Base-by-base conservation (phyloP, 2,888 invertebrate species). In the Cylindroiulus punctatus region DNA sequence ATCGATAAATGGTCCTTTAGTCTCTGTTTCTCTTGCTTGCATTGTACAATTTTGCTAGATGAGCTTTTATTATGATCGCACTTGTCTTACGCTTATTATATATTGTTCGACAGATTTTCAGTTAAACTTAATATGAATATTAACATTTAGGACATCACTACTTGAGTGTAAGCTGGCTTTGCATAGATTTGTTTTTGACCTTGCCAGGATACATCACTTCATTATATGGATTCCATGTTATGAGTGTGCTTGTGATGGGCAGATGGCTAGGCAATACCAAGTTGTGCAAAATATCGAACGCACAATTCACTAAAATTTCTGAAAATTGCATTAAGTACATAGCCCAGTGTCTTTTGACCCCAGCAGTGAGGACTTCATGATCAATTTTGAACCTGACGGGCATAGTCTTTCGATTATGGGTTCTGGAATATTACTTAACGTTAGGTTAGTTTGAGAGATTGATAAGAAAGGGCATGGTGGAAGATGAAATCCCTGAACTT, bases 1-100 rank as follows among this genome's bases (percentile, higher is more conserved):
- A 76, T 76, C 76, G 76, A 76, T 76, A 76, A 14, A 76, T 76
- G 76, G 76, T 76, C 76, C 76, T 76, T 76, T 76, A 76, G 76
- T 76, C 76, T 17, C 30, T 26, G 76, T 30, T 76, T 30, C 76
- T 30, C 26, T 30, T 14, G 14, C 30, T 76, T 30, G 76, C 76
- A 30, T 76, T 26, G 30, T 4, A 30, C 76, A 10, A 26, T 76
- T 17, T 76, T 65, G 14, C 76, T 17, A 30, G 30, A 76, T 12
- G 3, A 30, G 76, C 76, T 76, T 76, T 76, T 30, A 76, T 76
- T 76, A 76, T 76, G 76, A 76, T 52, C 30, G 76, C 76, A 76
- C 76, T 30, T 4, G 76, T 30, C 12, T 76, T 76, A 3, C 12
- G 76, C 14, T 76, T 17, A 30, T 30, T 76, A 76, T 76, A 76